These are phyloP conservation scores for Poeciliopsis prolifica DNA, from an alignment of 2,113 vertebrate genomes.

Conservation along the genomic window DNA sequence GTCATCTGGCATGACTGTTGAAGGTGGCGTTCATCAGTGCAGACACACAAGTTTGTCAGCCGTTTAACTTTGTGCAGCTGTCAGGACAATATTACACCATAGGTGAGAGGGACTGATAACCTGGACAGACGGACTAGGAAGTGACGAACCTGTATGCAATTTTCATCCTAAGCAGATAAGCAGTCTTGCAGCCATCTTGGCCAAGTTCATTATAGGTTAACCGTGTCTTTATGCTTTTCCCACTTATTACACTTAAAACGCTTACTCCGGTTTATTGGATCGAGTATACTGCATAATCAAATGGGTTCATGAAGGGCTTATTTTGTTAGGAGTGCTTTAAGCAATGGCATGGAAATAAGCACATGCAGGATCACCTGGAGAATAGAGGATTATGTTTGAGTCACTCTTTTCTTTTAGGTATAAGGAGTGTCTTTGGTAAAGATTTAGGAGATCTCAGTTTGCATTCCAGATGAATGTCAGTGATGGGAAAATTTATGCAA, in stretches of 20 bases:
- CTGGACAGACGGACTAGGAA: not conserved
- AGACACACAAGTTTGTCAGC: not conserved
- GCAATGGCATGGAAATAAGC: not conserved
- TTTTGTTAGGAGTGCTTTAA: not conserved
- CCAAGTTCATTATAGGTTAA: not conserved
- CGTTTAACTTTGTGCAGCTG: not conserved
- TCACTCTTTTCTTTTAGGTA: not conserved
- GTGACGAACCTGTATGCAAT: not conserved
- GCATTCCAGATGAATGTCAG: not conserved
- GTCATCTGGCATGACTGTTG: not conserved
- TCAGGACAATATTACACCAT: not conserved
- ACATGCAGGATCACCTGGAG: not conserved
- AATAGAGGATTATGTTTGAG: not conserved
- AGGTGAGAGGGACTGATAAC: not conserved
- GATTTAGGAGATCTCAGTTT: conserved; percentile 1
- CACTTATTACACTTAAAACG: not conserved
- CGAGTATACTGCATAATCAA: conserved; percentile 1
- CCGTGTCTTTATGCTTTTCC: not conserved
- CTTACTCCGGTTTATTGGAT: conserved; percentile 1
- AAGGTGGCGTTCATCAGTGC: not conserved
- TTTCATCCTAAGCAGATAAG: not conserved
- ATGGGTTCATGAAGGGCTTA: not conserved
- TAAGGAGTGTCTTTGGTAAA: not conserved
- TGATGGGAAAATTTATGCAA: not conserved
- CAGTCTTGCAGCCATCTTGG: not conserved